Evolutionary conservation across 2,113 vertebrate species (phyloP).

Genomic region (Anhinga anhinga): DNA sequence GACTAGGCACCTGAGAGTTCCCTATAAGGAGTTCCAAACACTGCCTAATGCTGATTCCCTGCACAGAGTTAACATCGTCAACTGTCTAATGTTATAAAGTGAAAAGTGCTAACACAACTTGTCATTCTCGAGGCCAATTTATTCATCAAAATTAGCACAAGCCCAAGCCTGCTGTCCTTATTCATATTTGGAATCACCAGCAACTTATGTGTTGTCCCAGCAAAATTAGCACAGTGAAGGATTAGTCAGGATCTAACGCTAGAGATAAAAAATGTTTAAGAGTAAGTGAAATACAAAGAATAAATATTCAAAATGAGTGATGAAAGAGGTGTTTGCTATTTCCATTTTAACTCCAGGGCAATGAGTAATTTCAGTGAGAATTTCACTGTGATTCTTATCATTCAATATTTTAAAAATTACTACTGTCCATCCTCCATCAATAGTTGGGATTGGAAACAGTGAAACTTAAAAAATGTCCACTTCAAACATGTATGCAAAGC

Average conservation of each 20-base stretch:
- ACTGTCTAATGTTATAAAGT: neutral
- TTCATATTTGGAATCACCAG: slow-evolving; percentile 13
- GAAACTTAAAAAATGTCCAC: neutral
- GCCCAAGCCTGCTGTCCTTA: slow-evolving; percentile 4
- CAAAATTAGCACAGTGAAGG: neutral
- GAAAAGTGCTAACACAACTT: slow-evolving; percentile 16
- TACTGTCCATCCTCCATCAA: neutral
- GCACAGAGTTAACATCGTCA: neutral
- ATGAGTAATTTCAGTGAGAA: slow-evolving; percentile 11
- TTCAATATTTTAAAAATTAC: neutral
- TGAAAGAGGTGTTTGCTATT: slow-evolving; percentile 18
- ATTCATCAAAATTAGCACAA: slow-evolving; percentile 32
- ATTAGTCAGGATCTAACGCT: neutral
- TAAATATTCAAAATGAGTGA: slow-evolving; percentile 2
- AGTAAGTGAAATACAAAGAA: slow-evolving; percentile 15
- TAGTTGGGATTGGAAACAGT: neutral
- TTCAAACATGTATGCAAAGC: neutral
- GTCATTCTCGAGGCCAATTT: slow-evolving; percentile 4
- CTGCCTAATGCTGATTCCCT: neutral
- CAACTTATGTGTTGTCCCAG: neutral
- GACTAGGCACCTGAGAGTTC: neutral
- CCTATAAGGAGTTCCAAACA: neutral
- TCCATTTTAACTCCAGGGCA: slow-evolving; percentile 14
- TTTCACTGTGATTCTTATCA: slow-evolving; percentile 9
- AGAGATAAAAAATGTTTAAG: neutral